Conservation (phyloP, 2,797 vertebrate species). For the Corythornis leucogaster region DNA sequence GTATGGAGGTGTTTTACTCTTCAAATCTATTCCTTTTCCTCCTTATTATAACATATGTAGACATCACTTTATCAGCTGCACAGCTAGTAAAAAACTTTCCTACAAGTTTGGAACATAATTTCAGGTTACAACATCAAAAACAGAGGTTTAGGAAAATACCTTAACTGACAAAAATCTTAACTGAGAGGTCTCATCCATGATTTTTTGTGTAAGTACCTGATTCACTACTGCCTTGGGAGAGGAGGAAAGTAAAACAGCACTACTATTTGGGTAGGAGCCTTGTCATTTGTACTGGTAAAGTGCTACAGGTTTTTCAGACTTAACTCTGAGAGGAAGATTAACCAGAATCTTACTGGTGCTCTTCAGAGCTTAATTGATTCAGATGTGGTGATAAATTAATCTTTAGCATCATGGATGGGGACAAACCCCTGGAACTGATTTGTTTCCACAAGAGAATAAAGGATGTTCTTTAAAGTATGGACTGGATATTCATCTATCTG, state of each 20-base stretch:
- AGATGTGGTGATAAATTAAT: not conserved
- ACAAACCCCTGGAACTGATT: not conserved
- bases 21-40: not conserved
- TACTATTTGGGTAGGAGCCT: not conserved
- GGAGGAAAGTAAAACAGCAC: not conserved
- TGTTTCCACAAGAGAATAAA: not conserved
- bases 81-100: not conserved
- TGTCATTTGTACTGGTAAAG: not conserved
- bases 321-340: not conserved
- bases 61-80: not conserved
- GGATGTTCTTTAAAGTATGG: not conserved
- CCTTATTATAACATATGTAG: not conserved
- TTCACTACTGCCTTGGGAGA: not conserved
- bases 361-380: not conserved
- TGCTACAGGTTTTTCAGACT: not conserved
- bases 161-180: not conserved
- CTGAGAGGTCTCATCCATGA: not conserved
- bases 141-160: not conserved
- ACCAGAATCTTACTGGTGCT: not conserved
- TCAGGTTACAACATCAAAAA: not conserved
- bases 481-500: not conserved
- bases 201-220: not conserved
- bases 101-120: not conserved
- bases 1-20: not conserved
- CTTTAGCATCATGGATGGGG: not conserved